These are phyloP conservation scores for Mareca penelope DNA, from an alignment of 2,797 vertebrate genomes.

Conservation along the genomic window DNA sequence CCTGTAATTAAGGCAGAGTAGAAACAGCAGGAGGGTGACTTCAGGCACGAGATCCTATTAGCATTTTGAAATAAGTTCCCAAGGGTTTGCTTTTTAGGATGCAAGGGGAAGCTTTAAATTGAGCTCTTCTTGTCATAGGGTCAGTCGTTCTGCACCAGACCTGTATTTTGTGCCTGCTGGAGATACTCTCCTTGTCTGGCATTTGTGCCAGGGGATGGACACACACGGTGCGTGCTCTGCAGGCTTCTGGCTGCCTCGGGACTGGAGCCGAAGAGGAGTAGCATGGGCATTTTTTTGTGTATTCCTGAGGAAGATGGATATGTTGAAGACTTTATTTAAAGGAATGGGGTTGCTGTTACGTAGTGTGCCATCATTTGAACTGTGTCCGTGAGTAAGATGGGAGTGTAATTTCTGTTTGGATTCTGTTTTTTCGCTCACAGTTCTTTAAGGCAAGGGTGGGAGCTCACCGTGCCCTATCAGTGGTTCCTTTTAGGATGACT, in stretches of 20 bases:
- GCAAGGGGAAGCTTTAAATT: background rate
- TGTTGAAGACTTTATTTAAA: background rate
- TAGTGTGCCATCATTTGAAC: background rate
- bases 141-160: background rate
- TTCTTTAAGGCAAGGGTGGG: background rate
- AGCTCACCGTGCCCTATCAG: background rate
- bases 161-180: background rate
- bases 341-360: background rate
- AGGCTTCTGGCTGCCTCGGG: background rate
- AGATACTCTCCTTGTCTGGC: background rate
- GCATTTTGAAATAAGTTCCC: background rate
- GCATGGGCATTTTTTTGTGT: background rate
- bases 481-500: background rate
- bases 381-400: rapidly evolving
- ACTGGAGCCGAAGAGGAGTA: background rate
- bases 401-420: background rate
- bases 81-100: constrained; percentile 3
- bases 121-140: background rate
- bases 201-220: background rate
- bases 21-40: constrained; percentile 1
- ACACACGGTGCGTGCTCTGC: background rate
- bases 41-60: constrained; percentile 2
- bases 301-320: background rate
- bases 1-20: constrained; percentile 24
- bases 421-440: background rate